phyloP scores from a whole-genome alignment of 1,140 invertebrate species.

The Caligus rogercresseyi region DNA sequence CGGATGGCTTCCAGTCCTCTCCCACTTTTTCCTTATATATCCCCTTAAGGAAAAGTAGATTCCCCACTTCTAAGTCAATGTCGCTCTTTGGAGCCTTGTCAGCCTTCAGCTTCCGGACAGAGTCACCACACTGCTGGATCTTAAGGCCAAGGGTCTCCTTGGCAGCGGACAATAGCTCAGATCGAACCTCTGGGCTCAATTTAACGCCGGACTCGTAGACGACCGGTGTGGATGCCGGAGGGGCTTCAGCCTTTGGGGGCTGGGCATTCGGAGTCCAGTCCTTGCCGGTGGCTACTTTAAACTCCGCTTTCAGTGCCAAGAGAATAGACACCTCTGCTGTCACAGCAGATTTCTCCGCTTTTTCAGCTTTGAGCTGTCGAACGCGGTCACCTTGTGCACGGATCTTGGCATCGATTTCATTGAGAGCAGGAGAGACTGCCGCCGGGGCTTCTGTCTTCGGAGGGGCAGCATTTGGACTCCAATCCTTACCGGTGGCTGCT shows the following conservation, averaged over 20 bases:
- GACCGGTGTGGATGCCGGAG: neutral
- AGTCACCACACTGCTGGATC: slow-evolving; percentile 30
- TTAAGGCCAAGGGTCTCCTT: neutral
- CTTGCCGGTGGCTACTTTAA: slow-evolving; percentile 49
- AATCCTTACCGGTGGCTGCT: slow-evolving; percentile 45
- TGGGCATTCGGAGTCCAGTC: slow-evolving; percentile 29
- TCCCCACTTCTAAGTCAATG: slow-evolving; percentile 32
- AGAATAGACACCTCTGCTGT: slow-evolving; percentile 51
- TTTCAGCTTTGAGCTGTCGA: slow-evolving; percentile 43
- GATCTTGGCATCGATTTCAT: slow-evolving; percentile 26
- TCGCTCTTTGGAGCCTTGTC: slow-evolving; percentile 29
- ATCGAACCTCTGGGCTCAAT: neutral
- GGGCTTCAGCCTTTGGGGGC: neutral
- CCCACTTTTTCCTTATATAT: slow-evolving; percentile 34
- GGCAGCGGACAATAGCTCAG: neutral
- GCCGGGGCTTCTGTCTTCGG: neutral
- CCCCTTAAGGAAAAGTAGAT: slow-evolving; percentile 32
- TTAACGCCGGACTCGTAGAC: neutral
- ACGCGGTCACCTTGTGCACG: slow-evolving; percentile 51
- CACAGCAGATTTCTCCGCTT: slow-evolving; percentile 41
- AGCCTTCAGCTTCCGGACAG: slow-evolving; percentile 47
- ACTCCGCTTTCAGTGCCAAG: slow-evolving; percentile 53
- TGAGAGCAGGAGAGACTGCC: neutral
- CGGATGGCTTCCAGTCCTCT: slow-evolving; percentile 40
- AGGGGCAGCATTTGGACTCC: slow-evolving; percentile 26